A percentile compares a stretch with the other conserved stretches of the same genome.
Evolutionary conservation across 2,113 vertebrate species (phyloP).

Genomic region (Aleadryas rufinucha): DNA sequence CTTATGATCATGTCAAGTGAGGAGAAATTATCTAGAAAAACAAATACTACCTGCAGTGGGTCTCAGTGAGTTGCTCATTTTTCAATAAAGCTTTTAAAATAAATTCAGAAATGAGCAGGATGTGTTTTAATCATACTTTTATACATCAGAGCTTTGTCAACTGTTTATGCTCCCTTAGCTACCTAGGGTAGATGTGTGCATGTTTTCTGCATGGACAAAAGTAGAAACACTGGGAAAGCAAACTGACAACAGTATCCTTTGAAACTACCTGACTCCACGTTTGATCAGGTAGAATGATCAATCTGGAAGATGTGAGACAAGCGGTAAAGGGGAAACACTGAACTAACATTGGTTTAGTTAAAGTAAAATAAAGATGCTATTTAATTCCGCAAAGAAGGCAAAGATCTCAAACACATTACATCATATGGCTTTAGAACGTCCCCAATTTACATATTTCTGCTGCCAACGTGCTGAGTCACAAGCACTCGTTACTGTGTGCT

Average conservation of each 20-base stretch:
- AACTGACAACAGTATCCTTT: neutral
- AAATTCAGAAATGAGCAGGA: neutral
- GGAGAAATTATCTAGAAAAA: neutral
- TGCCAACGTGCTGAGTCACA: slow-evolving; percentile 30
- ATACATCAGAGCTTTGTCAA: neutral
- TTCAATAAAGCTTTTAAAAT: neutral
- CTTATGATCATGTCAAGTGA: neutral
- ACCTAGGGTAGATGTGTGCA: neutral
- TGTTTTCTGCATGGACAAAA: neutral
- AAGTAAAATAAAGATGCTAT: neutral
- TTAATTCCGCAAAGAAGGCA: neutral
- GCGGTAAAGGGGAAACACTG: neutral
- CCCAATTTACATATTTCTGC: neutral
- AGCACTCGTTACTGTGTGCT: neutral
- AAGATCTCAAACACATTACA: neutral
- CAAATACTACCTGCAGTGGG: neutral
- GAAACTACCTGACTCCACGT: neutral
- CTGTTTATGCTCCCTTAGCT: neutral
- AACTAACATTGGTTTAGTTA: neutral
- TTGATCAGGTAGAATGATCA: neutral
- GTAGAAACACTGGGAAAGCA: neutral
- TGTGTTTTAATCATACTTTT: neutral
- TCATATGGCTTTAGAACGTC: neutral
- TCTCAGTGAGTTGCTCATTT: neutral
- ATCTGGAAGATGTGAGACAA: neutral